A percentile compares a stretch with the other conserved stretches of the same genome.
These are phyloP conservation scores for Tachina grossa DNA, from an alignment of 2,888 invertebrate species.

Conservation along the genomic window DNA sequence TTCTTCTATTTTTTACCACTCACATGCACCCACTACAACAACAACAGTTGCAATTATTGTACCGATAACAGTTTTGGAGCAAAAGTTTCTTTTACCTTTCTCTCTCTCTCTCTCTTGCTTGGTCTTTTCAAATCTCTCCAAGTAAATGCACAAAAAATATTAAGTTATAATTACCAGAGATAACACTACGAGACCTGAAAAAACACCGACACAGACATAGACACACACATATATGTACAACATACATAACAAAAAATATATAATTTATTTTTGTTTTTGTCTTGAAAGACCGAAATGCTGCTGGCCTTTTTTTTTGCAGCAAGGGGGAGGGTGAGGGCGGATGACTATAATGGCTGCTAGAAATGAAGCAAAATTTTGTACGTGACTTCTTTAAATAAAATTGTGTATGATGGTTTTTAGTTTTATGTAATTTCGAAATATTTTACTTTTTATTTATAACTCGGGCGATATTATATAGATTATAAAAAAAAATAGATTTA, in stretches of 20 bases:
- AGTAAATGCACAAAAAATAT: slow-evolving; percentile 43
- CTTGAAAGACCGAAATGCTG: slow-evolving; percentile 44
- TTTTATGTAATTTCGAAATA: not conserved
- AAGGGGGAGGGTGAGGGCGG: not conserved
- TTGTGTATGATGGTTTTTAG: slow-evolving; percentile 22
- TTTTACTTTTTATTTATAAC: slow-evolving; percentile 31
- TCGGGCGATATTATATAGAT: not conserved
- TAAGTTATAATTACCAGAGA: slow-evolving; percentile 64
- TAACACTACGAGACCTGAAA: slow-evolving; percentile 32
- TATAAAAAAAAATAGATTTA: slow-evolving; percentile 15
- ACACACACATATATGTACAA: too few species aligned
- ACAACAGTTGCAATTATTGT: slow-evolving; percentile 22
- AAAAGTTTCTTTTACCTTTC: slow-evolving; percentile 2
- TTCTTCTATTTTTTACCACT: not conserved
- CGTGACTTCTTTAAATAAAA: slow-evolving; percentile 52
- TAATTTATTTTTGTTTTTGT: slow-evolving; percentile 44
- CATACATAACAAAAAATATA: slow-evolving; percentile 1
- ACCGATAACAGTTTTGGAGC: slow-evolving; percentile 46
- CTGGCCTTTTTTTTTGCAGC: too few species aligned
- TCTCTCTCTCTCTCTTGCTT: not conserved
- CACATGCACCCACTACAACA: not conserved
- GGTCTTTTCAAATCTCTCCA: not conserved
- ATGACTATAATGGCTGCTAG: slow-evolving; percentile 14
- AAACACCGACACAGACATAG: too few species aligned
- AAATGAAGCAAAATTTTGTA: slow-evolving; percentile 55